Evolutionary conservation across 2,113 vertebrate genomes (phyloP).

Genomic region (Chaetops frenatus): DNA sequence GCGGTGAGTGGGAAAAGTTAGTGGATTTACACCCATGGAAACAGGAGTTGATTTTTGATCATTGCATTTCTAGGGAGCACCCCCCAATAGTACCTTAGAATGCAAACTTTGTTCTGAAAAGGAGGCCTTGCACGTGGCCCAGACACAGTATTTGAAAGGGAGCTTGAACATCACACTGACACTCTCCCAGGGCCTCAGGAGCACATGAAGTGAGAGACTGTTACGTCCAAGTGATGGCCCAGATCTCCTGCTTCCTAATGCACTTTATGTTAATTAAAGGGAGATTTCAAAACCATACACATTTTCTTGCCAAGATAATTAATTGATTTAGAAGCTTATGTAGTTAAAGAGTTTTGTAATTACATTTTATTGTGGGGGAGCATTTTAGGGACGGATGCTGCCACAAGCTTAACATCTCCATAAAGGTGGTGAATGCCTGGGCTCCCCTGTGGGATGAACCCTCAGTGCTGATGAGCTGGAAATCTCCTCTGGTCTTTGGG

Average conservation of each 20-base stretch:
- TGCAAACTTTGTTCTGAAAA: not conserved
- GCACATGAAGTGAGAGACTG: not conserved
- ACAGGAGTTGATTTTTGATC: not conserved
- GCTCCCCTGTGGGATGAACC: not conserved
- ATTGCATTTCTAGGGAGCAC: not conserved
- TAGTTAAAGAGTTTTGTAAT: slow-evolving; percentile 21
- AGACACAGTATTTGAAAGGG: not conserved
- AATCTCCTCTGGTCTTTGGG: not conserved
- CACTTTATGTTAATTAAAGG: slow-evolving; percentile 38
- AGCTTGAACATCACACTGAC: not conserved
- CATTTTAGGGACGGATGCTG: not conserved
- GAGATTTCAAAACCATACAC: slow-evolving; percentile 8
- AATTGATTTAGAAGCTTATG: slow-evolving; percentile 5
- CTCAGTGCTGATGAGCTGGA: not conserved
- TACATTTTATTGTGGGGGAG: not conserved
- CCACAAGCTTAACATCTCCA: not conserved
- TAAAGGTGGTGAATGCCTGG: not conserved
- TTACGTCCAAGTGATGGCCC: not conserved
- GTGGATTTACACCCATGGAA: not conserved
- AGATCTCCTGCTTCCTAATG: not conserved
- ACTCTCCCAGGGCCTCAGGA: not conserved
- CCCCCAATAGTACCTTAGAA: not conserved
- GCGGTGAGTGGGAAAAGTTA: not conserved
- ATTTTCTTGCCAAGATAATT: slow-evolving; percentile 6
- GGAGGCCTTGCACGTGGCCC: not conserved